A percentile compares a stretch with the other conserved stretches of the same genome.
phyloP scores from a whole-genome alignment of 2,888 invertebrate genomes.

The Nomada goodeniana region DNA sequence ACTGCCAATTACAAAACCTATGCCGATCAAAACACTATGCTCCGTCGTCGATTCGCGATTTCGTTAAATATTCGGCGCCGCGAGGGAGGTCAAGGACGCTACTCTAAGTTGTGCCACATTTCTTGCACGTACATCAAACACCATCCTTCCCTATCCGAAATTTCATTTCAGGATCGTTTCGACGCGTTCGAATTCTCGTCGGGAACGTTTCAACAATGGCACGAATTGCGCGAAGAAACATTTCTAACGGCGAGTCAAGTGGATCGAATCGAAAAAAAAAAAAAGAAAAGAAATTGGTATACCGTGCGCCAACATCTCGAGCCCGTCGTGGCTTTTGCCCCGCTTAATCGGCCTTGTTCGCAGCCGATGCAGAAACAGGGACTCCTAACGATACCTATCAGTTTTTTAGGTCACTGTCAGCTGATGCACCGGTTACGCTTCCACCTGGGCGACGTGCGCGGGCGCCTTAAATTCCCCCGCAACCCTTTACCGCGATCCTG shows the following conservation, averaged over 20 bases:
- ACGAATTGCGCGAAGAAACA: too few relatives aligned
- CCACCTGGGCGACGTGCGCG: background rate
- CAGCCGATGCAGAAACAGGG: conserved; percentile 49
- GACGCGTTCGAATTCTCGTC: too few relatives aligned
- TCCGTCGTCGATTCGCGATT: conserved; percentile 52
- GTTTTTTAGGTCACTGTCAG: conserved; percentile 55
- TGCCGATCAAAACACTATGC: conserved; percentile 41
- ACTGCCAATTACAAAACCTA: conserved; percentile 41
- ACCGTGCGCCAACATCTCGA: conserved; percentile 13
- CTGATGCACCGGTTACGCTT: conserved; percentile 37
- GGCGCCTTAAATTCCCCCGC: background rate
- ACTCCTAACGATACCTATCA: conserved; percentile 28
- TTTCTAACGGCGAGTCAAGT: background rate
- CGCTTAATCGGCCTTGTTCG: conserved; percentile 55
- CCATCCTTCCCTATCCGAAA: background rate
- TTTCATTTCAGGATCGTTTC: background rate
- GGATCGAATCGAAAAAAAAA: conserved; percentile 8
- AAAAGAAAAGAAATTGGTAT: background rate
- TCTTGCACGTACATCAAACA: conserved; percentile 24
- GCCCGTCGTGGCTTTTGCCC: conserved; percentile 27
- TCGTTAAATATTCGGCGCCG: conserved; percentile 47
- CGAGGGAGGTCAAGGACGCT: conserved; percentile 45
- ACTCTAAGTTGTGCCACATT: conserved; percentile 36
- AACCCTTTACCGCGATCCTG: background rate
- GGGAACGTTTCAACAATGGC: too few relatives aligned